These are phyloP conservation scores for Eulithis prunata DNA, from an alignment of 2,888 invertebrate genomes.

Conservation along the genomic window DNA sequence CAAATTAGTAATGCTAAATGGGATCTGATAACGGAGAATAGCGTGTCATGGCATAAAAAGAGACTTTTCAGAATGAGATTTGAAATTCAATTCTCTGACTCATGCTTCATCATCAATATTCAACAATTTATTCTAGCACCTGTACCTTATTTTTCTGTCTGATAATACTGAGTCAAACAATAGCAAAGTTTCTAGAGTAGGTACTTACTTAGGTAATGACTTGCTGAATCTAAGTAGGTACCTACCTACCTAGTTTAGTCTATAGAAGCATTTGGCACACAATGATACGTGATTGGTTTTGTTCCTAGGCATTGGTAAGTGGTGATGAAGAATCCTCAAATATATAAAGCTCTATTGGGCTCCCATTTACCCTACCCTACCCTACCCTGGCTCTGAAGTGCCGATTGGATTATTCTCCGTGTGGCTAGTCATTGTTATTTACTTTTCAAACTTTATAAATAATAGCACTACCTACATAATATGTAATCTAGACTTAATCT, in stretches of 20 bases:
- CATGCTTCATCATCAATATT: background rate
- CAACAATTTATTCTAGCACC: background rate
- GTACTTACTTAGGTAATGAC: background rate
- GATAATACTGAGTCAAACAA: background rate
- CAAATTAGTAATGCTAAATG: constrained; percentile 13
- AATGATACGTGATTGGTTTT: constrained; percentile 50
- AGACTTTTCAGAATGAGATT: background rate
- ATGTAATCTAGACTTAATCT: no score
- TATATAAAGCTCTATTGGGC: constrained; percentile 34
- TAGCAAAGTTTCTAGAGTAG: background rate
- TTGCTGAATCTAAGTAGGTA: background rate
- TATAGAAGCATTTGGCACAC: constrained; percentile 24
- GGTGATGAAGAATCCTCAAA: constrained; percentile 40
- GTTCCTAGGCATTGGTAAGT: constrained; percentile 73
- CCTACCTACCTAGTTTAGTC: background rate
- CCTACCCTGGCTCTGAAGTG: constrained; percentile 45
- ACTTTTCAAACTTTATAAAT: background rate
- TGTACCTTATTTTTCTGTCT: background rate
- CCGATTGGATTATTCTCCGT: constrained; percentile 51
- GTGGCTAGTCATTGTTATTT: constrained; percentile 21
- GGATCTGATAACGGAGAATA: background rate
- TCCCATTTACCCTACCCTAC: constrained; percentile 36
- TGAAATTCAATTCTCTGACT: constrained; percentile 6
- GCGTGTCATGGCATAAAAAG: constrained; percentile 10
- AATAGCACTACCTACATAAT: no score